These are phyloP conservation scores for Hypotaenidia okinawae DNA, from an alignment of 2,797 vertebrate species.

Conservation along the genomic window DNA sequence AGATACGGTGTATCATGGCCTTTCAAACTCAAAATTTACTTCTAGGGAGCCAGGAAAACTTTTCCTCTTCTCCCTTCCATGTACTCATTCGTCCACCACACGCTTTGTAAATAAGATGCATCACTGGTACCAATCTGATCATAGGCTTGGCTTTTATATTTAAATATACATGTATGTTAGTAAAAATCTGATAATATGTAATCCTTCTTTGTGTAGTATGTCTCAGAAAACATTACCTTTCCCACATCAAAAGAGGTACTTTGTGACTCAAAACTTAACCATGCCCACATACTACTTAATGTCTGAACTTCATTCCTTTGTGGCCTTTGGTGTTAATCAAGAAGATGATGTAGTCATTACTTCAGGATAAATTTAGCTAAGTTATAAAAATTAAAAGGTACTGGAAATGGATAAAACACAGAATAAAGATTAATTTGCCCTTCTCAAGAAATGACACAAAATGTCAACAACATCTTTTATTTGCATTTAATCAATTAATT, in stretches of 20 bases:
- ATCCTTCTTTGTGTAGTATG: not conserved
- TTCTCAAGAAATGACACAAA: not conserved
- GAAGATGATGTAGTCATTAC: not conserved
- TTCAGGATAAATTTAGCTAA: not conserved
- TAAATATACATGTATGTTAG: not conserved
- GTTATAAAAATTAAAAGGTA: not conserved
- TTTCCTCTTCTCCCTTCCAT: rapidly evolving
- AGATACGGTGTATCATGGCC: not conserved
- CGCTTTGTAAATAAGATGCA: not conserved
- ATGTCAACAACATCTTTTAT: not conserved
- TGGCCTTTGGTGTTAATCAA: not conserved
- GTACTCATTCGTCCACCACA: not conserved
- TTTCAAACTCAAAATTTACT: not conserved
- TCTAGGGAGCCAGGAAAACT: not conserved
- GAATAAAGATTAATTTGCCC: not conserved
- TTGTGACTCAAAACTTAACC: not conserved
- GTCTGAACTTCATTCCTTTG: not conserved
- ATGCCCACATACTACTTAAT: not conserved
- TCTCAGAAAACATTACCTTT: not conserved
- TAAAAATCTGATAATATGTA: not conserved
- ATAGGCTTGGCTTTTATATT: not conserved
- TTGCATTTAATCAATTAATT: not conserved
- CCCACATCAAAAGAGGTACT: not conserved
- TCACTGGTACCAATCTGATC: not conserved
- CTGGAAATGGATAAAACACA: not conserved